Base-by-base conservation (phyloP, 1,140 invertebrate species). In the Sipha flava region DNA sequence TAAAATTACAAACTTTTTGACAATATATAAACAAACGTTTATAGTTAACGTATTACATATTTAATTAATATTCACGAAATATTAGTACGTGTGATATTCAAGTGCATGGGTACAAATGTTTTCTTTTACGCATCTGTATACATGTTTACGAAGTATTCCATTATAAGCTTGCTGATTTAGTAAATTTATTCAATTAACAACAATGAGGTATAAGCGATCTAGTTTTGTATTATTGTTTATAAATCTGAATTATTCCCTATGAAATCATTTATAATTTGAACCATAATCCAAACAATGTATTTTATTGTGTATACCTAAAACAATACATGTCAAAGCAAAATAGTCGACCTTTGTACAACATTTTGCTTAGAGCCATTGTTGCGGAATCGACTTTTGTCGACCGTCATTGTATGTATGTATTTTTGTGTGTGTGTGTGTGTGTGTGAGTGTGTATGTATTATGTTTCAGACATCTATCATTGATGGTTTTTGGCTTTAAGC, bases 351-450 rank as follows among this genome's bases (percentile, higher is more conserved):
- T 70, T 70, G 66, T 70, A 47, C 16, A 16, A 14, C 37, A 29
- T 43, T 66, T 43, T 23, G 64, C 64, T 66, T 66, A 43, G 64
- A 43, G 16, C 64, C 40, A 66, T 66, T 66, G 64, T 66, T 66
- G 37, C 64, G 12, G n/a, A 66, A 14, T 66, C 64, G 10, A 40
- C 34, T 66, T 66, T 66, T 43, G 37, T 43, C 64, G 7, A 66
- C 64, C 64, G 34, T 31, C 16, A 16, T 18, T n/a, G 16, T 18
- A 16, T 59, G 26, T 59, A 29, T 59, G 5, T 12, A 12, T n/a
- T 10, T 66, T 2, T 2, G 10, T 26, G 14, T n/a, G 57, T 31
- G 18, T 31, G n/a, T n/a, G 16, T 18, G 26, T 59, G 26, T 59
- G 57, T 59, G 5, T 12, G 6, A n/a, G 21, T 66, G 6, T 2